Base-by-base conservation (phyloP, 2,888 invertebrate genomes). In the Steinernema scapterisci region DNA sequence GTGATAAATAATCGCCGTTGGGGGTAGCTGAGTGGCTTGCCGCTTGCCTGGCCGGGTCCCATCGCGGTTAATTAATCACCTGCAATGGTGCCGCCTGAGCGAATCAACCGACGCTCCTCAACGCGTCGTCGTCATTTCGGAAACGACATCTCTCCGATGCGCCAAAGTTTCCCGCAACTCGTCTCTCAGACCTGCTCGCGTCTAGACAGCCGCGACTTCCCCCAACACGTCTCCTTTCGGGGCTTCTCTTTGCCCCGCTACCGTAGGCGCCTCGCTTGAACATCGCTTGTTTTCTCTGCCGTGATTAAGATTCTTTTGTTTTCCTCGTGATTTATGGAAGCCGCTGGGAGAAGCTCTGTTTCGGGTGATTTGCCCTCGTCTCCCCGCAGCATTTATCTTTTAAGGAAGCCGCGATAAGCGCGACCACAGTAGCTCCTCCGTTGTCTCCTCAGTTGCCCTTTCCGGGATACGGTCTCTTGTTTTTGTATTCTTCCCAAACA, bases 1-100 rank as follows among this genome's bases (percentile, higher is more conserved):
- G 63, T 63, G 63, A 63, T 63, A 63, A 63, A 63, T 63, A 63
- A 63, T 31, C 63, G 63, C 63, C 63, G 38, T 27, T 63, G 63
- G 63, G 23, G 27, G 63, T 63, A 27, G 63, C 63, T 63, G 63
- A 27, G 63, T 25, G 63, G 63, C 38, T 38, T 38, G 38, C 38
- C 38, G 38, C 38, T 38, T 38, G 38, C 63, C 63, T 63, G 63
- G 63, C 63, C 31, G 63, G 31, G n/a, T 63, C 63, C 63, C 63
- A 21, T 63, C 63, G 63, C 63, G 63, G 63, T 31, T 63, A 63
- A 63, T 63, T 63, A 63, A 63, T 63, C 63, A 63, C 63, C 27
- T 27, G 63, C 63, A 63, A 63, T 63, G 63, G 63, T 38, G 63
- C 27, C 63, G 27, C 63, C 63, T 63, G 63, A 63, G 38, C 63